Evolutionary conservation across 2,797 vertebrate genomes (phyloP), one percentile per base, ranked within the genome.

Genomic region (Onychomys leucogaster): DNA sequence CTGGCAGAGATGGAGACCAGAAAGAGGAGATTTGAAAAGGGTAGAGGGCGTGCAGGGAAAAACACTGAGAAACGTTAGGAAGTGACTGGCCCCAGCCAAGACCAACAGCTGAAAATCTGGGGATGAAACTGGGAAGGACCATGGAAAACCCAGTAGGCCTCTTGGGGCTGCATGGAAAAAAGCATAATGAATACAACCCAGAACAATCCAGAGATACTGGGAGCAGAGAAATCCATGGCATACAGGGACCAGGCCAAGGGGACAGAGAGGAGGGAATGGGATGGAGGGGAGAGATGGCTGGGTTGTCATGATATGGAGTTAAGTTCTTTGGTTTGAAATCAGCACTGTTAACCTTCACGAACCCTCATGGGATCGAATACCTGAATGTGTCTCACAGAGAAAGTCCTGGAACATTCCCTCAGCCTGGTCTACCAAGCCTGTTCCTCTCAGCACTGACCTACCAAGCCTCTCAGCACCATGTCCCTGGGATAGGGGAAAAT

Each of bases 41-140:
- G 46, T 84, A 91, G 71, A 84, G 49, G 71, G 27, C 43, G 77
- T 8, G 25, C 21, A 92, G 77, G 80, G 89, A 21, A 94, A 94
- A 95, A 83, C n/a, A 65, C 10, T 34, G 41, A 78, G 88, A 90
- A 96, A 94, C 73, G 49, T 34, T 86, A 94, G 91, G 86, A 97
- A 96, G 82, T 91, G 67, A 90, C 84, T 2, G 67, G 93, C 37
- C 8, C 61, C 43, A 59, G 86, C 86, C 92, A 97, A 96, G 77
- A 95, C 80, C 90, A 94, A 97, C 25, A 96, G 67, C 49, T 89
- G 63, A 88, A 82, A 89, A 86, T 55, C 49, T 73, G 23, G 73
- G 65, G 76, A 59, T 34, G 21, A 88, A 81, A 52, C 59, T 41
- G 52, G 41, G 89, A 97, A 94, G 52, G 65, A 67, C 8, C 89